Conservation (phyloP, 2,888 invertebrate species). For the Gasteruption jaculator region DNA sequence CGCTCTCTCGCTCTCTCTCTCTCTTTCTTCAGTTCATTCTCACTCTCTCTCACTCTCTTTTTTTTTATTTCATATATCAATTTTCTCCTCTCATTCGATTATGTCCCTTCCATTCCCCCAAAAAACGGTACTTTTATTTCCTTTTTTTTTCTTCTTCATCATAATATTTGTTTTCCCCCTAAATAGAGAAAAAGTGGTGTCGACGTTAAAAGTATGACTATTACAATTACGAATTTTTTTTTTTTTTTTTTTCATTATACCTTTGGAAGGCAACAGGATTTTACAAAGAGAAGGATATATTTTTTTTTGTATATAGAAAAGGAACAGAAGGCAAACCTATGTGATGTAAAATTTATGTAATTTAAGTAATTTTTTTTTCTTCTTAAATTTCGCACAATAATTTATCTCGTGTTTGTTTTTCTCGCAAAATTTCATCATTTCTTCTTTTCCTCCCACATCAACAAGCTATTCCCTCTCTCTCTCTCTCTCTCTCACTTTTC, state of each 20-base stretch:
- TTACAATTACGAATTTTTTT: too few relatives aligned
- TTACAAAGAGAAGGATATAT: too few relatives aligned
- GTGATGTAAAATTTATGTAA: too few relatives aligned
- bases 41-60: conserved; percentile 13
- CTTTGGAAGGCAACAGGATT: conserved; percentile 18
- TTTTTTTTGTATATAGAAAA: too few relatives aligned
- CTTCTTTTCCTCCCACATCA: background rate
- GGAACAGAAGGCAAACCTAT: too few relatives aligned
- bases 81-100: too few relatives aligned
- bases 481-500: too few relatives aligned
- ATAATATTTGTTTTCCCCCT: conserved; percentile 28
- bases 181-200: conserved; percentile 48
- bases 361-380: conserved; percentile 8
- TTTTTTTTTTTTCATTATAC: conserved; percentile 18
- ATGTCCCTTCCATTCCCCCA: too few relatives aligned
- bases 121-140: too few relatives aligned
- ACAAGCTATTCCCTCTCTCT: too few relatives aligned
- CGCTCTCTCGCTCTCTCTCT: conserved; percentile 21
- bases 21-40: conserved; percentile 29
- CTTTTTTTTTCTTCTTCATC: conserved; percentile 23
- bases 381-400: conserved; percentile 10
- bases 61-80: conserved; percentile 5
- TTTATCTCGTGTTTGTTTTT: conserved; percentile 8
- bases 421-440: conserved; percentile 9
- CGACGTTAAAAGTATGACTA: too few relatives aligned